Percentiles rank a stretch among this genome's conserved stretches.
These are phyloP conservation scores for Thereva unica DNA, from an alignment of 2,888 invertebrate species.

Conservation along the genomic window DNA sequence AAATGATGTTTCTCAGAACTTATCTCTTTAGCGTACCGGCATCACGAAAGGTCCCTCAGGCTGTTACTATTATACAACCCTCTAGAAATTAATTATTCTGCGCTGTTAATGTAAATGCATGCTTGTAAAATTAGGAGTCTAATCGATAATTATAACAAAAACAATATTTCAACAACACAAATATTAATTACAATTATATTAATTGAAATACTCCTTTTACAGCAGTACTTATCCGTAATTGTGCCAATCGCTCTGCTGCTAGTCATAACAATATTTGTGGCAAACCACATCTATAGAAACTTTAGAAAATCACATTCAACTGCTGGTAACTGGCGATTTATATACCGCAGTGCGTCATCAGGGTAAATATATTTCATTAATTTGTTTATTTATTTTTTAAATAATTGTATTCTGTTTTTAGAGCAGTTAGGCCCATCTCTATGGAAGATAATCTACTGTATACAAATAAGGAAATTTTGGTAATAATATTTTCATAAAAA, in stretches of 20 bases:
- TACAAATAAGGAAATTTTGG: constrained; percentile 63
- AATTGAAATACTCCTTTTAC: neutral
- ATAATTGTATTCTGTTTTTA: constrained; percentile 9
- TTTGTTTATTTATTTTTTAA: neutral
- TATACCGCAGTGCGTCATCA: constrained; percentile 45
- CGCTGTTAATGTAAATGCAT: no score
- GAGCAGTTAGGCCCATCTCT: constrained; percentile 49
- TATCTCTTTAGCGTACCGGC: no score
- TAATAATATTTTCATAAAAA: constrained; percentile 45
- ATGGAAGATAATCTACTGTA: constrained; percentile 65
- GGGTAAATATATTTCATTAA: constrained; percentile 38
- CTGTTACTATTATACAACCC: no score
- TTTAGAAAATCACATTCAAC: constrained; percentile 11
- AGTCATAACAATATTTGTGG: constrained; percentile 10
- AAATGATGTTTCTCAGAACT: no score
- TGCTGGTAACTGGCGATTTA: constrained; percentile 43
- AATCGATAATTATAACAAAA: no score
- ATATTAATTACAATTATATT: neutral
- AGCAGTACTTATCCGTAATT: constrained; percentile 17
- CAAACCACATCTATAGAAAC: constrained; percentile 28
- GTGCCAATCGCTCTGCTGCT: neutral
- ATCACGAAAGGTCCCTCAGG: no score
- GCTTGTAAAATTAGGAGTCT: no score
- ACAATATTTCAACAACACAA: neutral
- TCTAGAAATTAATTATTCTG: no score